Conservation (phyloP, 2,888 invertebrate species). For the Oscheius onirici region DNA sequence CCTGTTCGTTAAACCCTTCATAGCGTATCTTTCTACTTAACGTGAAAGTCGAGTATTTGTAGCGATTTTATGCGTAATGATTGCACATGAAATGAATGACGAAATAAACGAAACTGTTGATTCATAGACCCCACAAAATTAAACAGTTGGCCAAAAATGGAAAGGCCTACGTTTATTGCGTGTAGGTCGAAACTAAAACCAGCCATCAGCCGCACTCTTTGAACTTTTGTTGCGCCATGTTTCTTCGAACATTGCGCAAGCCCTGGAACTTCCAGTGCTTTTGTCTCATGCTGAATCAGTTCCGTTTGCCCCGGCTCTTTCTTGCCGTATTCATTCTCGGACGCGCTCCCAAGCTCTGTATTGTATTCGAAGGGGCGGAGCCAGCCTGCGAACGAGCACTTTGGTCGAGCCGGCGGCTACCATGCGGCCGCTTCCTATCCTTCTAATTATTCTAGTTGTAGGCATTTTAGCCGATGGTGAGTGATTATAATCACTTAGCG, state of each 20-base stretch:
- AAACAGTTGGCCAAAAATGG: too few relatives aligned
- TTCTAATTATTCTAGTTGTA: slow-evolving; percentile 23
- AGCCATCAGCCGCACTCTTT: too few relatives aligned
- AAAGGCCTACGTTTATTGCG: too few relatives aligned
- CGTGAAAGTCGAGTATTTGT: not conserved
- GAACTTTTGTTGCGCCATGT: not conserved
- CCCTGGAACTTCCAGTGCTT: slow-evolving; percentile 15
- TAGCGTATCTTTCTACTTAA: not conserved
- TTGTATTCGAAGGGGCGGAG: slow-evolving; percentile 14
- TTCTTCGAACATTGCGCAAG: not conserved
- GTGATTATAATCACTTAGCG: not conserved
- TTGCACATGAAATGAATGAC: not conserved
- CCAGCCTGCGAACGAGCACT: slow-evolving; percentile 33
- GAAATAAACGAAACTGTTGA: not conserved
- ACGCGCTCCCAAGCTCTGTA: slow-evolving; percentile 25
- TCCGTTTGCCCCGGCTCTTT: slow-evolving; percentile 21
- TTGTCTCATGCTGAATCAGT: slow-evolving; percentile 26
- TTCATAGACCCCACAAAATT: too few relatives aligned
- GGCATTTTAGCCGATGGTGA: slow-evolving; percentile 12
- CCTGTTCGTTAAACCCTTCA: not conserved
- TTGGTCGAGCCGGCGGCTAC: slow-evolving; percentile 33
- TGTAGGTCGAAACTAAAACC: too few relatives aligned
- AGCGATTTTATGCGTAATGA: not conserved
- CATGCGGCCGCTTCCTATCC: slow-evolving; percentile 30
- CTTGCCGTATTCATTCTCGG: slow-evolving; percentile 28